Base-by-base conservation (phyloP, 2,797 vertebrate species). In the Microcaecilia unicolor region DNA sequence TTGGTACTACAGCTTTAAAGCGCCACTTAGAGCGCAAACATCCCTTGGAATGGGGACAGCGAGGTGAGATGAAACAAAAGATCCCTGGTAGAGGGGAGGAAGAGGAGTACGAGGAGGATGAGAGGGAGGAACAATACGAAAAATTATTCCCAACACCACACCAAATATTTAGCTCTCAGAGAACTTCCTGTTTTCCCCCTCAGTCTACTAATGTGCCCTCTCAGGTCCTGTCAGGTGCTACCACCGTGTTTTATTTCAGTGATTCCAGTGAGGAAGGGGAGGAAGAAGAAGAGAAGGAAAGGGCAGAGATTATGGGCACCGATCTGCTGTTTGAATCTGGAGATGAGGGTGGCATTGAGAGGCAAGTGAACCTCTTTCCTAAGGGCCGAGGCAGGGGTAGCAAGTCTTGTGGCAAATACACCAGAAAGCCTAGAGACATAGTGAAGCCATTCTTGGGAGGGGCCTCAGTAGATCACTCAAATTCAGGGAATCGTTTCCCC, bases 21-120 rank as follows among this genome's bases (percentile, higher is more conserved):
- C 22, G 17, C 3, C 31, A 17, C 13, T 6, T 41, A 25, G 37
- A 29, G 24, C 23, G 22, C 27, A 59, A 45, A 4, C 25, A 51
- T 8, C 20, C 28, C 2, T 8, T 29, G 18, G 15, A 24, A 15
- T 42, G 44, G 36, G 16, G 4, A 14, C 56, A 72, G 20, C 28
- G 39, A 44, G 41, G 34, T 5, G 15, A 39, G 50, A 37, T 42
- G 6, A 27, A 44, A 12, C 4, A 46, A 22, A 48, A 69, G 51
- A 48, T 28, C 62, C 74, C 74, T 56, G 76, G 76, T 46, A 37
- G 42, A 25, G 46, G 31, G 18, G 40, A 18, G 21, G 12, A 31
- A 65, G 58, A 62, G 61, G 80, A 77, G 67, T 81, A 78, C 34
- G 24, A 25, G 13, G 25, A 51, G 25, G 62, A 85, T 76, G 84